Conservation (phyloP, 2,113 vertebrate genomes). For the Colius striatus region DNA sequence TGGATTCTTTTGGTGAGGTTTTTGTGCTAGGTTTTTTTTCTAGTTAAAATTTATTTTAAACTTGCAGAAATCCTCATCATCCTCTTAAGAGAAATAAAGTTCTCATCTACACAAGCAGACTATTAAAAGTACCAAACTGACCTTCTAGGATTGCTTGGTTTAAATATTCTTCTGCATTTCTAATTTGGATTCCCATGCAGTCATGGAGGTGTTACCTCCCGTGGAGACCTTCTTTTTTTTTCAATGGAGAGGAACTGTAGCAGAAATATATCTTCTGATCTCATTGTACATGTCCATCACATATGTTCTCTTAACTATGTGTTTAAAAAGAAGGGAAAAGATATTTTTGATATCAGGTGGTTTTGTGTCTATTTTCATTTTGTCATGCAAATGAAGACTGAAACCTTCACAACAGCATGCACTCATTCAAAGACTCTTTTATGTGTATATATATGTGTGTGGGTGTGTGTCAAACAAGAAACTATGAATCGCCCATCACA, state of each 20-base stretch:
- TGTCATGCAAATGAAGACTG: neutral
- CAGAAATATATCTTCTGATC: neutral
- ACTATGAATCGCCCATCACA: neutral
- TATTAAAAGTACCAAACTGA: neutral
- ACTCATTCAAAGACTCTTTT: neutral
- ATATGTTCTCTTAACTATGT: neutral
- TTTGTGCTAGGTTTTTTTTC: neutral
- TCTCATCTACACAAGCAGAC: neutral
- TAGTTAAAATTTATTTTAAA: slow-evolving; percentile 38
- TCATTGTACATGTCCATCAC: neutral
- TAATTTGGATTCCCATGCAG: neutral
- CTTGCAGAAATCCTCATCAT: neutral
- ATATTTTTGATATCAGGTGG: neutral
- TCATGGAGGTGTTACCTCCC: neutral
- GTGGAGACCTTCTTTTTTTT: neutral
- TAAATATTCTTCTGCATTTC: neutral
- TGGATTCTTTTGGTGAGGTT: neutral
- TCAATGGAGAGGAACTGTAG: neutral
- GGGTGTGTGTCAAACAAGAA: neutral
- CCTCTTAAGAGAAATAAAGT: neutral
- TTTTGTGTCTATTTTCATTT: neutral
- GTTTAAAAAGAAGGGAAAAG: neutral
- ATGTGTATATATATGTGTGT: neutral
- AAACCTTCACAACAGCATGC: neutral
- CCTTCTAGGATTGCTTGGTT: neutral